Evolutionary conservation across 2,797 vertebrate genomes (phyloP), one percentile per base, ranked within the genome.

Genomic region (Clarias fuscus): DNA sequence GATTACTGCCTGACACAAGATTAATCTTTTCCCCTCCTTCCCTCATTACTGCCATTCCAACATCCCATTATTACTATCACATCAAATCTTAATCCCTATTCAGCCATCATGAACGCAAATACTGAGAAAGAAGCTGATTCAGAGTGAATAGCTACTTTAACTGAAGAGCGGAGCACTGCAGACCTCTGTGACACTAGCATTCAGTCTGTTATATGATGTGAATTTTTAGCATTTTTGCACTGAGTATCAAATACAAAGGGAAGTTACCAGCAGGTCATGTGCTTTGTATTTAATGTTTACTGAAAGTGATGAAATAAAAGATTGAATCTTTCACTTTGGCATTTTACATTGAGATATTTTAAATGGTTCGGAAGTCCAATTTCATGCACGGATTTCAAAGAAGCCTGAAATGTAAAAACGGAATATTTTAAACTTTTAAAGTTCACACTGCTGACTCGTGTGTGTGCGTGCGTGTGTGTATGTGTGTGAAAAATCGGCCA

Each of bases 81-180:
- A 83, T 81, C 84, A 83, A 83, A 87, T 84, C 83, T 87, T 87
- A 84, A 87, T 81, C 83, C 83, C 30, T 84, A 84, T 84, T 81
- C 77, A 75, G 83, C 82, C 43, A 13, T 84, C 77, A 80, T 58
- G 76, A 75, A n/a, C 76, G 37, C 59, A 61, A 84, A 87, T 24
- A 59, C 76, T 11, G 83, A 78, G 58, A 37, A 73, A 62, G 73
- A 78, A 33, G 64, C 80, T 59, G 62, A 82, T 83, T 76, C 72
- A 22, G 65, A 59, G 53, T 70, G 61, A 83, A 71, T 33, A 56
- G 65, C 56, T 61, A 53, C 64, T 87, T 79, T 78, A 75, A 48
- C 64, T 79, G 22, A 79, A 33, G 30, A 78, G 80, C 18, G 65
- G 33, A 48, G 56, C 48, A 43, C 72, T 77, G 72, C 56, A 83